Evolutionary conservation across 2,113 vertebrate species (phyloP).

Genomic region (Hippocampus barbouri): DNA sequence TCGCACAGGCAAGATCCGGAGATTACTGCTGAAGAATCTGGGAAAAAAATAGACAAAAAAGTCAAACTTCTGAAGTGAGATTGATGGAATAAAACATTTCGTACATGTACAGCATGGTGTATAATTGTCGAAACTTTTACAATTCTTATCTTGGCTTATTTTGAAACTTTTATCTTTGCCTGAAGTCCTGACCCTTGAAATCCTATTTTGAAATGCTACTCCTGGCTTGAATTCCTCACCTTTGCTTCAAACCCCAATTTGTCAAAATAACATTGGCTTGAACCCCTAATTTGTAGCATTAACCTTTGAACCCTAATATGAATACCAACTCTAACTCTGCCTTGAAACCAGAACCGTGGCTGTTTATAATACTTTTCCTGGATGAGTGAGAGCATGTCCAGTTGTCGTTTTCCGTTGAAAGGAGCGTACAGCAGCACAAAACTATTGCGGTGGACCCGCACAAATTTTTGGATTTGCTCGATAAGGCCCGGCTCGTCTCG

Average conservation of each 20-base stretch:
- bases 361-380: constrained; percentile 79
- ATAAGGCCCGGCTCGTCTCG: constrained; percentile 63
- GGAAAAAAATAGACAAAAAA: constrained; percentile 2
- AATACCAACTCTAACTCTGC: too few relatives aligned
- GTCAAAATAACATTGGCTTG: too few relatives aligned
- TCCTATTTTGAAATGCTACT: background rate
- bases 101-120: background rate
- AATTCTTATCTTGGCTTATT: too few relatives aligned
- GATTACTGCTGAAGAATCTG: constrained; percentile 86
- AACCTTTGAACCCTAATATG: too few relatives aligned
- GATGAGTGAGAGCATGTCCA: constrained; percentile 76
- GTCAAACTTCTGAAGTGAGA: background rate
- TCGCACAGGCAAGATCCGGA: constrained; percentile 82
- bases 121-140: background rate
- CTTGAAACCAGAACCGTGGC: background rate
- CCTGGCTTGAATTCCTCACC: background rate
- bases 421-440: constrained; percentile 82
- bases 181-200: too few relatives aligned
- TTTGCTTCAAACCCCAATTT: too few relatives aligned
- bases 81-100: background rate
- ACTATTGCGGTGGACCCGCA: constrained; percentile 84
- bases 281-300: too few relatives aligned
- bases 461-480: constrained; percentile 76
- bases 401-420: constrained; percentile 76
- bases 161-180: too few relatives aligned